Conservation (phyloP, 1,140 invertebrate genomes). For the Coptotermes formosanus region DNA sequence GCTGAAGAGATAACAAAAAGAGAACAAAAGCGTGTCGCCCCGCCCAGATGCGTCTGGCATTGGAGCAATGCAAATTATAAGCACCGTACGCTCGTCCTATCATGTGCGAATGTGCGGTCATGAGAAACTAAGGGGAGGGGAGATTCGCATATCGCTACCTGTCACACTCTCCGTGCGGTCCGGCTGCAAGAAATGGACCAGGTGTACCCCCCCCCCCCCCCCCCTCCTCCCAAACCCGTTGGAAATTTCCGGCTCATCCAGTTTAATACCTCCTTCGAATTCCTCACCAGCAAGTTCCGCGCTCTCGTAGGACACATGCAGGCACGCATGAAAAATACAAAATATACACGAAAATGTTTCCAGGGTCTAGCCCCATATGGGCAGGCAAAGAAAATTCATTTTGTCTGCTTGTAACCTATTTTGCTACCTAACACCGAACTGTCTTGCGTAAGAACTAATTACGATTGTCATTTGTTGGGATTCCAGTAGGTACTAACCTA, state of each 20-base stretch:
- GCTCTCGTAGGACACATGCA: too few relatives aligned
- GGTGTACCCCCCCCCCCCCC: not conserved
- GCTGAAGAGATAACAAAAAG: not conserved
- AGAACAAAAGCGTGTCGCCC: not conserved
- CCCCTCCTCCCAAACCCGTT: too few relatives aligned
- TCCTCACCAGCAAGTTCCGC: not conserved
- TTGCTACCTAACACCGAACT: too few relatives aligned
- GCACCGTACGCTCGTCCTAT: not conserved
- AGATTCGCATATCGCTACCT: not conserved
- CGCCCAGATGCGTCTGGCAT: slow-evolving; percentile 7
- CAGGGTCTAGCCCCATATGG: too few relatives aligned
- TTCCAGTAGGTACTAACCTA: too few relatives aligned
- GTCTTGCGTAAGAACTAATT: too few relatives aligned
- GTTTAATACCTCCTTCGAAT: not conserved
- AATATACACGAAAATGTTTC: too few relatives aligned
- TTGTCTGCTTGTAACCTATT: too few relatives aligned
- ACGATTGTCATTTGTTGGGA: too few relatives aligned
- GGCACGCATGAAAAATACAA: too few relatives aligned
- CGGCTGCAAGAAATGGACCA: not conserved
- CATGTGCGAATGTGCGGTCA: not conserved
- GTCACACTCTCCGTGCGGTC: not conserved
- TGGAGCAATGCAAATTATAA: slow-evolving; percentile 13
- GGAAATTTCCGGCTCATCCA: not conserved
- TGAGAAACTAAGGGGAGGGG: not conserved
- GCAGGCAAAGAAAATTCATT: too few relatives aligned